Evolutionary conservation across 2,888 invertebrate species (phyloP).

Genomic region (Eueremaeus valkanovi): DNA sequence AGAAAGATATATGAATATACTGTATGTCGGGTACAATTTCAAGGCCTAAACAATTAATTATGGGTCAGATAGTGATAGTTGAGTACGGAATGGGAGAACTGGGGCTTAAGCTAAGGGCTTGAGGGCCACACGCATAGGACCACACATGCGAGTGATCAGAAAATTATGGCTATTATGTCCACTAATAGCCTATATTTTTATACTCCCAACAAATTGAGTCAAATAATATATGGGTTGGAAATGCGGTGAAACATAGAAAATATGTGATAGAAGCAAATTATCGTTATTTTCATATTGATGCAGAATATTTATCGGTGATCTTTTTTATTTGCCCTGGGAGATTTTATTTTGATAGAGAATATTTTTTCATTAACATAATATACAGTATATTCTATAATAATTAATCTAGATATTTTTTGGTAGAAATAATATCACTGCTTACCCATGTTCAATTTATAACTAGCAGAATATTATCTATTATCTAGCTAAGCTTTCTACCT

Average conservation of each 20-base stretch:
- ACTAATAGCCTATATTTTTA: not conserved
- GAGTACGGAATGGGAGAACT: not conserved
- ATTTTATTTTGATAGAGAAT: no score
- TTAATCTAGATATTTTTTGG: no score
- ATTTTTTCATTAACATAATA: no score
- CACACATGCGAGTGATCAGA: constrained; percentile 5
- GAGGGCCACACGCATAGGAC: constrained; percentile 11
- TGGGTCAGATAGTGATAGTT: constrained; percentile 4
- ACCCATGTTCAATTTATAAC: no score
- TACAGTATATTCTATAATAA: no score
- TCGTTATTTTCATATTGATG: not conserved
- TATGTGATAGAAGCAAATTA: no score
- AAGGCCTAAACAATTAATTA: constrained; percentile 11
- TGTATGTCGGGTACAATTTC: not conserved
- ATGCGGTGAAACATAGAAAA: no score
- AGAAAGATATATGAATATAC: no score
- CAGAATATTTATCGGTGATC: not conserved
- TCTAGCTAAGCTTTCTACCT: no score
- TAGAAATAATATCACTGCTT: no score
- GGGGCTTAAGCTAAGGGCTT: not conserved
- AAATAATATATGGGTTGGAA: not conserved
- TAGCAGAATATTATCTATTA: no score
- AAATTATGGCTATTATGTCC: constrained; percentile 14
- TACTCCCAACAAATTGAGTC: not conserved
- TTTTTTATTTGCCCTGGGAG: not conserved